These are phyloP conservation scores for Suncus etruscus DNA, from an alignment of 2,113 vertebrate species.

Conservation along the genomic window DNA sequence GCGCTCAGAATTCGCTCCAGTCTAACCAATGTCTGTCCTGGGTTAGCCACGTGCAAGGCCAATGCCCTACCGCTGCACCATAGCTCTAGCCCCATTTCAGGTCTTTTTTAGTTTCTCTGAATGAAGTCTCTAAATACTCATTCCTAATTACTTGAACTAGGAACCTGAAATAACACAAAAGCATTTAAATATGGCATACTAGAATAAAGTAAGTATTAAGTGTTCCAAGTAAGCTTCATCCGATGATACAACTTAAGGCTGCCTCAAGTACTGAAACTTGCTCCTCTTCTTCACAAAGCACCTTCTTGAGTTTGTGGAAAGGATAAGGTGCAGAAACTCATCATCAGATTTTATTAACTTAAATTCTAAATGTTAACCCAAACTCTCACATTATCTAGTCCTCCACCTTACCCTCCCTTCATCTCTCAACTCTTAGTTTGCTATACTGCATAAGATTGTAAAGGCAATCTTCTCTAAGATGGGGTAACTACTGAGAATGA, in stretches of 20 bases:
- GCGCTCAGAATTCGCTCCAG: too few relatives aligned
- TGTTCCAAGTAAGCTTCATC: not conserved
- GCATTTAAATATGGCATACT: constrained; percentile 28
- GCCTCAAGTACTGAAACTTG: not conserved
- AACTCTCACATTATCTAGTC: not conserved
- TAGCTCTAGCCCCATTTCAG: not conserved
- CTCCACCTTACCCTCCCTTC: not conserved
- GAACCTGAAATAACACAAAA: not conserved
- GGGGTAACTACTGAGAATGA: not conserved
- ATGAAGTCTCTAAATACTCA: constrained; percentile 37
- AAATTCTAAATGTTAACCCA: constrained; percentile 21
- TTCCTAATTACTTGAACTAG: constrained; percentile 16
- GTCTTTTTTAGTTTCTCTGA: constrained; percentile 48
- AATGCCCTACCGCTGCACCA: too few relatives aligned
- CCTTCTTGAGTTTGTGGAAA: constrained; percentile 32
- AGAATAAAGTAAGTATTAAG: constrained; percentile 48
- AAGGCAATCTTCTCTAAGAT: constrained; percentile 12
- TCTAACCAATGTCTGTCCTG: too few relatives aligned
- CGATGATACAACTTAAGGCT: not conserved
- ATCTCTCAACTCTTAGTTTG: not conserved
- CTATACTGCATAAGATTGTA: not conserved
- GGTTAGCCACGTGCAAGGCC: too few relatives aligned
- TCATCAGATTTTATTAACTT: constrained; percentile 5
- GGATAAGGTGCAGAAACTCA: constrained; percentile 4
- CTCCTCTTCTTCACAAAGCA: constrained; percentile 14